Conservation (phyloP, 2,113 vertebrate species). For the Platichthys stellatus region DNA sequence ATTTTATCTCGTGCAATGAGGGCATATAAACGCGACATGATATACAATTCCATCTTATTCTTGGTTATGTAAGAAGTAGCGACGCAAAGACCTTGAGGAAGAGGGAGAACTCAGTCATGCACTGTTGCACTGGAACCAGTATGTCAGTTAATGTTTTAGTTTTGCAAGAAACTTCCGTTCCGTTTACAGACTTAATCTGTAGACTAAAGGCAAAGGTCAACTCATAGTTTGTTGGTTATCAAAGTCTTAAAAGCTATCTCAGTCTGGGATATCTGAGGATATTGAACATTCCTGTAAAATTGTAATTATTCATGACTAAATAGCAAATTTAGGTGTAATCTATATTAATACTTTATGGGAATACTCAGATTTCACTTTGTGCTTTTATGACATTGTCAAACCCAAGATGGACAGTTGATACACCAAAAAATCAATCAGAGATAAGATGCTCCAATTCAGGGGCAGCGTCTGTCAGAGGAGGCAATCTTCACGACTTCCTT, state of each 20-base stretch:
- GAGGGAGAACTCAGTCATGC: background rate
- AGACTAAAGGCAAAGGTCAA: background rate
- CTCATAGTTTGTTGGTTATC: background rate
- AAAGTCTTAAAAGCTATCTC: background rate
- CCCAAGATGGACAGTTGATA: no score
- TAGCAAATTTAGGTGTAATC: background rate
- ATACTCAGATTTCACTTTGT: background rate
- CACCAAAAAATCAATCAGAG: background rate
- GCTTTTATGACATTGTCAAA: background rate
- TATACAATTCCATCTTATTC: background rate
- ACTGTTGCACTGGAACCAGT: background rate
- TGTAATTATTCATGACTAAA: background rate
- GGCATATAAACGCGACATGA: background rate
- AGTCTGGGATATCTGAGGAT: background rate
- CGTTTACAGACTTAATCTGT: background rate
- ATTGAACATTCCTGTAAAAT: background rate
- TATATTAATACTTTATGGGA: no score
- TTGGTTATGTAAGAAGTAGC: no score
- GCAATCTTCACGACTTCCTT: no score
- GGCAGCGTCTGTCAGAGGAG: no score
- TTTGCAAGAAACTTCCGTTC: background rate
- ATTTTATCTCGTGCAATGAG: slow-evolving; percentile 4
- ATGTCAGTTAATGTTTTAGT: background rate
- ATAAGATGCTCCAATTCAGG: background rate
- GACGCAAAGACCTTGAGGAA: background rate